Percentiles rank a stretch among this genome's conserved stretches.
These are phyloP conservation scores for Crotalus tigris DNA, from an alignment of 2,113 vertebrate species.

Conservation along the genomic window DNA sequence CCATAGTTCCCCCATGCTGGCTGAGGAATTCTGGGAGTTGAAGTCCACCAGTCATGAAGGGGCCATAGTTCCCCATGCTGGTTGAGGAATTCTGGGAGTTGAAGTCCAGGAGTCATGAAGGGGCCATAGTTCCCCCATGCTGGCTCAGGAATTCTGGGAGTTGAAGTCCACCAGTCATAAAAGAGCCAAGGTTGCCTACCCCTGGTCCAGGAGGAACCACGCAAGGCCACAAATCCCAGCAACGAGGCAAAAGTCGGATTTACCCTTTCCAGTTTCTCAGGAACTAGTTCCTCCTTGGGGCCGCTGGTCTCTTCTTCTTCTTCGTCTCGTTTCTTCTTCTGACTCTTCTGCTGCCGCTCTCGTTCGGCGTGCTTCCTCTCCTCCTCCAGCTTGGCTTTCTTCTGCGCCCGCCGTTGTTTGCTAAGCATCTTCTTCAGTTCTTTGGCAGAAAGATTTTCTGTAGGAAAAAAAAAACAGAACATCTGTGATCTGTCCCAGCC, in stretches of 20 bases:
- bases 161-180: no score
- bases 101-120: no score
- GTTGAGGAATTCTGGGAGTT: no score
- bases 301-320: conserved; percentile 75
- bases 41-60: no score
- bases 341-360: conserved; percentile 74
- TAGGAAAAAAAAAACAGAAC: conserved; percentile 4
- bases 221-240: no score
- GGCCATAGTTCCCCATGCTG: no score
- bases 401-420: conserved; percentile 79
- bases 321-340: conserved; percentile 77
- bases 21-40: no score
- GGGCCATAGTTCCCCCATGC: no score
- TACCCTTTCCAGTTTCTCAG: conserved; percentile 81
- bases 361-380: conserved; percentile 74
- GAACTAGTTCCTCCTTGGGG: conserved; percentile 74
- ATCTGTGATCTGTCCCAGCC: no score
- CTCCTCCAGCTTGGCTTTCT: conserved; percentile 79
- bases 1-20: no score
- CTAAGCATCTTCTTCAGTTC: conserved; percentile 81
- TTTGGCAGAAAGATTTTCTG: conserved; percentile 79
- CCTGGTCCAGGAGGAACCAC: not conserved
- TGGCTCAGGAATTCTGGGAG: no score
- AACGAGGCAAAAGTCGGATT: conserved; percentile 29
- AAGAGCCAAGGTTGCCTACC: no score